Evolutionary conservation across 2,797 vertebrate species (phyloP), one percentile per base, ranked within the genome.

Genomic region (Gymnoscopelus braueri): DNA sequence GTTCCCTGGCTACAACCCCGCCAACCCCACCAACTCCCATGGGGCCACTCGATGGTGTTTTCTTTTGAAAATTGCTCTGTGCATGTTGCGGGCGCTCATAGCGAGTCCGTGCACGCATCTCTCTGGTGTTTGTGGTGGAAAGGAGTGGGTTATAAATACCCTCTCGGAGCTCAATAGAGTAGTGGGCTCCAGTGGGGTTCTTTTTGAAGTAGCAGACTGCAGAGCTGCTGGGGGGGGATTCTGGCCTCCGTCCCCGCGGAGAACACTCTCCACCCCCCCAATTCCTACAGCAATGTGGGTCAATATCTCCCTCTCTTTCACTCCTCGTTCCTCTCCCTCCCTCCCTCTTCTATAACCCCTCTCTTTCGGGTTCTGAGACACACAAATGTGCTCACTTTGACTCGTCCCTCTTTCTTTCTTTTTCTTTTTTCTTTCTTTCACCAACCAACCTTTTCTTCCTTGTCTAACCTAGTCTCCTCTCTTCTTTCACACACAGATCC

Each of bases 141-240:
- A 69, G 71, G 83, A 76, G 81, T 58, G 87, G 84, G 88, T 92
- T 93, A 93, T 92, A 93, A 94, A 94, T 93, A 93, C 90, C 87
- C 89, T 87, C 92, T 91, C 87, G 86, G 88, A 90, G 91, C 87
- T 88, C 89, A 90, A 87, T 89, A 88, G 88, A 91, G 80, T 88
- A 91, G 80, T 88, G 84, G 88, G 89, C 91, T 92, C 91, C 88
- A 92, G 90, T 91, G 89, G 88, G 39, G 91, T 86, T 87, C 74
- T 76, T 90, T 94, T 94, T 94, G 93, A 94, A 93, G 93, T 92
- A 91, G 84, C 90, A 93, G 91, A 93, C 93, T 91, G 90, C 86
- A 91, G 88, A 93, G 89, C 91, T 91, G 93, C 93, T 93, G 88
- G 89, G 92, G 92, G 92, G 91, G 71, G 87, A 87, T 92, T 89